Conservation (phyloP, 1,140 invertebrate species). For the Liolophura sinensis region DNA sequence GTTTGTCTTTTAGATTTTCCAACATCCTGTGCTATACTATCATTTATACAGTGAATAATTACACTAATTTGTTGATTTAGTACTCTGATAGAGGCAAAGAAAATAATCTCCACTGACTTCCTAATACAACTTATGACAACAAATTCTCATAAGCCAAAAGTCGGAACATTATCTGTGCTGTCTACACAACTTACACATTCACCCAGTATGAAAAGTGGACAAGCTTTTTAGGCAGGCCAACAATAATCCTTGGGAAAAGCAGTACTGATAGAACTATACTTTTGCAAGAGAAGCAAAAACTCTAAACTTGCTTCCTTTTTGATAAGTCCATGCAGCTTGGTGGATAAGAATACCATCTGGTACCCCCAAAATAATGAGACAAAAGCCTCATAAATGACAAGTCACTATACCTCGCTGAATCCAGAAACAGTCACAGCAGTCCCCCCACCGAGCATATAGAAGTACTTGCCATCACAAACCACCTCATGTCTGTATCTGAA, state of each 20-base stretch:
- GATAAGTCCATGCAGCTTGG: not conserved
- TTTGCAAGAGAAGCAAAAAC: not conserved
- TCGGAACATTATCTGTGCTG: too few species aligned
- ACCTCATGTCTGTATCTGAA: constrained; percentile 29
- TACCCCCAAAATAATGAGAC: not conserved
- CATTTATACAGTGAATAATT: not conserved
- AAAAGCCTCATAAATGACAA: constrained; percentile 4
- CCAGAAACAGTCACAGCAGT: constrained; percentile 16
- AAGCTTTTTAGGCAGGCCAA: too few species aligned
- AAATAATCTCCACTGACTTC: too few species aligned
- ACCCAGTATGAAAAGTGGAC: too few species aligned
- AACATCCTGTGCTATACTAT: not conserved
- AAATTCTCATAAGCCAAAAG: too few species aligned
- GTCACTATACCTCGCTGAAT: constrained; percentile 21
- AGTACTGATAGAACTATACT: too few species aligned
- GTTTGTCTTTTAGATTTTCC: not conserved
- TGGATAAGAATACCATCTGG: not conserved
- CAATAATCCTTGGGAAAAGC: too few species aligned
- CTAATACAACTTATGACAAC: too few species aligned
- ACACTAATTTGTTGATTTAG: too few species aligned
- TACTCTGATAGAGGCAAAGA: not conserved
- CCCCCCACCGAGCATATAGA: constrained; percentile 29
- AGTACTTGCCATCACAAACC: constrained; percentile 16
- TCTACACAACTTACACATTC: too few species aligned
- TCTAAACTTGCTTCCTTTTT: not conserved